Conservation (phyloP, 2,113 vertebrate species). For the Neodontobutis hainanensis region DNA sequence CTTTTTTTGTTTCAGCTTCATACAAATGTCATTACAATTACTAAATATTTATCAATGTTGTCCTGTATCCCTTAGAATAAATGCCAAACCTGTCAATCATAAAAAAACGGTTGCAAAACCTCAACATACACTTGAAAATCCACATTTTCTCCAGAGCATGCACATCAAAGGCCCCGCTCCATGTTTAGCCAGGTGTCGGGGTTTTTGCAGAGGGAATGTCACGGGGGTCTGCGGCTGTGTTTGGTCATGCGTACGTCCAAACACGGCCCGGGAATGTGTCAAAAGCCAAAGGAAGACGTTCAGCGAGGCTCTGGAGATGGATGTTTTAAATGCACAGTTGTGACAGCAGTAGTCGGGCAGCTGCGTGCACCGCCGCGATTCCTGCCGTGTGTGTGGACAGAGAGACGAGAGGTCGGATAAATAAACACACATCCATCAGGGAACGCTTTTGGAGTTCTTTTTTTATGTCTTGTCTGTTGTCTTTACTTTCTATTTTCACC, state of each 20-base stretch:
- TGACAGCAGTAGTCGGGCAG: constrained; percentile 47
- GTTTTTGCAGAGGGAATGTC: constrained; percentile 27
- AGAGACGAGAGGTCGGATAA: constrained; percentile 55
- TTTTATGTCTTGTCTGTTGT: neutral
- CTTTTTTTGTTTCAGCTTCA: too few relatives aligned
- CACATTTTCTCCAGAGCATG: constrained; percentile 12
- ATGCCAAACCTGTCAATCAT: too few relatives aligned
- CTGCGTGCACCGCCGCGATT: constrained; percentile 34
- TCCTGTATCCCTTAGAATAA: too few relatives aligned
- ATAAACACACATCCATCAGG: neutral
- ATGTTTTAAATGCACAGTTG: constrained; percentile 47
- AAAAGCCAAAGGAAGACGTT: constrained; percentile 27
- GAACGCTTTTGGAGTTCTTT: neutral
- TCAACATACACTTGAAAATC: too few relatives aligned
- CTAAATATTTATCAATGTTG: too few relatives aligned
- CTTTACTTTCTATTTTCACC: neutral
- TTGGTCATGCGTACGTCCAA: constrained; percentile 41
- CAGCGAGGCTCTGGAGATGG: constrained; percentile 30
- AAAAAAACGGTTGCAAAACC: constrained; percentile 4
- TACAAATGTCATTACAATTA: too few relatives aligned
- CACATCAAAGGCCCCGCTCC: constrained; percentile 43
- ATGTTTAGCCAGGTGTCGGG: constrained; percentile 63
- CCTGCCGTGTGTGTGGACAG: constrained; percentile 45
- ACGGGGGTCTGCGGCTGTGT: constrained; percentile 34
- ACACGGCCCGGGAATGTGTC: constrained; percentile 41